Conservation (phyloP, 2,888 invertebrate genomes). For the Lordiphosa andalusiaca region DNA sequence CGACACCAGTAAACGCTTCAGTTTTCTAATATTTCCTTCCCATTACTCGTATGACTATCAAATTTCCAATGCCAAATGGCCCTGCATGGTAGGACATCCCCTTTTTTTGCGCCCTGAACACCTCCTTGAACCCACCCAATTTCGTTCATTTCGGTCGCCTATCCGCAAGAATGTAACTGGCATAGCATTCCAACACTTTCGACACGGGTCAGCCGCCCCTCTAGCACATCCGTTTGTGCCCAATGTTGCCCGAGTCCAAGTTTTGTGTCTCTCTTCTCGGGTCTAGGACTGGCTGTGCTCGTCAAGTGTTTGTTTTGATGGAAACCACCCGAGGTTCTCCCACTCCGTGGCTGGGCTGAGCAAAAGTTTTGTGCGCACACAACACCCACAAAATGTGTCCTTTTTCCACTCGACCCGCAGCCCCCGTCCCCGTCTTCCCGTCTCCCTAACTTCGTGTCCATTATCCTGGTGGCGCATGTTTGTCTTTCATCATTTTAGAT, state of each 20-base stretch:
- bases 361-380: constrained; percentile 35
- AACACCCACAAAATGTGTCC: constrained; percentile 40
- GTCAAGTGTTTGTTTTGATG: constrained; percentile 69
- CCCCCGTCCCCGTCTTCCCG: neutral
- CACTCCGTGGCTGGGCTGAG: neutral
- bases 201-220: constrained; percentile 9
- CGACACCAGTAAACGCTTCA: too few species aligned
- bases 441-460: constrained; percentile 43
- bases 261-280: neutral
- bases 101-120: too few species aligned
- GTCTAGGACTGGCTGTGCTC: constrained; percentile 11
- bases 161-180: neutral
- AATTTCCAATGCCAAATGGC: too few species aligned
- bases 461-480: constrained; percentile 76
- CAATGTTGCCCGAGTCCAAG: constrained; percentile 1
- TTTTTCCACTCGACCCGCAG: neutral
- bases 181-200: constrained; percentile 14
- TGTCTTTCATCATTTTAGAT: constrained; percentile 75
- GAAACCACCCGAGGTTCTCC: constrained; percentile 26
- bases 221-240: constrained; percentile 6
- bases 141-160: too few species aligned
- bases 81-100: too few species aligned
- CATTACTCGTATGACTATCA: too few species aligned
- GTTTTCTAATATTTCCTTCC: too few species aligned
- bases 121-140: too few species aligned